Percentiles rank a stretch among this genome's conserved stretches.
phyloP scores from a whole-genome alignment of 2,888 invertebrate genomes.

The Steinernema hermaphroditum region DNA sequence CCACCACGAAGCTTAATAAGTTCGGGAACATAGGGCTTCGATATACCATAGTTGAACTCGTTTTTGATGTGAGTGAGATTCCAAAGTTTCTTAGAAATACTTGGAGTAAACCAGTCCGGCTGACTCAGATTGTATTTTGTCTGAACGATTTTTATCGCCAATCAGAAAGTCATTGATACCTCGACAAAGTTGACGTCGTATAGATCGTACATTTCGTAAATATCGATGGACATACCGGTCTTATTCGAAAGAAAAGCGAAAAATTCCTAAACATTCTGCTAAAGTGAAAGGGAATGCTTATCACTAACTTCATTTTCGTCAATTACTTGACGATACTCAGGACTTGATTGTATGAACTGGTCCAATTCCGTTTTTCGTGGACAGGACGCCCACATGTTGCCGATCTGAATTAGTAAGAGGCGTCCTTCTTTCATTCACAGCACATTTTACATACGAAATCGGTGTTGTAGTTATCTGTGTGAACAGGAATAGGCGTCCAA shows the following conservation, averaged over 20 bases:
- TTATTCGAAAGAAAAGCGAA: slow-evolving; percentile 45
- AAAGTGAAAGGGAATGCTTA: background rate
- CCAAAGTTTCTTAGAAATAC: slow-evolving; percentile 41
- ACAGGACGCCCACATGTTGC: slow-evolving; percentile 56
- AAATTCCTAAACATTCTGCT: slow-evolving; percentile 25
- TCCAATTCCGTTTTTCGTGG: slow-evolving; percentile 51
- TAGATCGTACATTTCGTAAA: slow-evolving; percentile 49
- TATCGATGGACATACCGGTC: slow-evolving; percentile 49
- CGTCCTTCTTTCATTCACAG: background rate
- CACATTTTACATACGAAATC: slow-evolving; percentile 46
- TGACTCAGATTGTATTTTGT: slow-evolving; percentile 54
- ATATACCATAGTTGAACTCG: slow-evolving; percentile 52
- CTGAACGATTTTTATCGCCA: slow-evolving; percentile 33
- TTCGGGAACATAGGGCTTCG: slow-evolving; percentile 53
- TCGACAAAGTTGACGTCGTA: slow-evolving; percentile 60
- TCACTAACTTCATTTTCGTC: slow-evolving; percentile 43
- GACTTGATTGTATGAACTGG: slow-evolving; percentile 40
- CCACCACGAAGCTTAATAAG: slow-evolving; percentile 49
- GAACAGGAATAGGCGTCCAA: slow-evolving; percentile 61
- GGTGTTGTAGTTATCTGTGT: slow-evolving; percentile 48
- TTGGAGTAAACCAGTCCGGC: slow-evolving; percentile 51
- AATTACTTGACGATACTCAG: slow-evolving; percentile 45
- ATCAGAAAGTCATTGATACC: slow-evolving; percentile 35
- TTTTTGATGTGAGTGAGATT: slow-evolving; percentile 56
- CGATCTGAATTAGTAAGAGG: slow-evolving; percentile 42